Base-by-base conservation (phyloP, 2,888 invertebrate species). In the Amiota communis region DNA sequence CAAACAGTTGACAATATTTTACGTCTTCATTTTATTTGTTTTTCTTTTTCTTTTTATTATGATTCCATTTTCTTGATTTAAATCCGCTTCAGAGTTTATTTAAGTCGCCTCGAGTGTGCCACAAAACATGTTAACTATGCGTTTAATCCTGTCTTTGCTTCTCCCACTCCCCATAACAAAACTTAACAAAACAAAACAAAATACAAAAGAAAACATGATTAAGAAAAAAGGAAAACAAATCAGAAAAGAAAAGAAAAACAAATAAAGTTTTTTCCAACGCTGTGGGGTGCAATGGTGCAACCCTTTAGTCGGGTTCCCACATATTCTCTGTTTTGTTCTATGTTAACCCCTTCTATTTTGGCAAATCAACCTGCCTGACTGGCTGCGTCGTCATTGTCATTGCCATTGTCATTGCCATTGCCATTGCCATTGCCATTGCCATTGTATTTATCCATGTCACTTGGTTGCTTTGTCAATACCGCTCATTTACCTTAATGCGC, bases 101-200 rank as follows among this genome's bases (percentile, higher is more conserved):
- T 80, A 80, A 79, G 79, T 78, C 76, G 70, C 72, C 69, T 49
- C 57, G 72, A 73, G 75, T 74, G 75, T 74, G 79, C 85, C 86
- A 74, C 86, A 85, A 82, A 78, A 78, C 74, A 79, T 77, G 74
- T 74, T 65, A 73, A 72, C 72, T 56, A 51, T 59, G 57, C 53
- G 56, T 46, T 67, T 61, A 67, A 61, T 61, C 46, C 63, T 67
- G 47, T 67, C 23, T 67, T 67, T 67, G 11, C 13, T 53, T 36
- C 36, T 36, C 36, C 36, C 36, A 36, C 36, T 36, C 36, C 36
- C 36, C 36, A n/a, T n/a, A 36, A 36, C 36, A 36, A 36, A 36
- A 36, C 3, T 36, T 36, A 36, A 36, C 4, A 36, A 36, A 36
- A 6, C 36, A 36, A 36, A 36, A 36, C 36, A 36, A 36, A 36